Evolutionary conservation across 2,797 vertebrate genomes (phyloP), one percentile per base, ranked within the genome.

Genomic region (Denticeps clupeoides): DNA sequence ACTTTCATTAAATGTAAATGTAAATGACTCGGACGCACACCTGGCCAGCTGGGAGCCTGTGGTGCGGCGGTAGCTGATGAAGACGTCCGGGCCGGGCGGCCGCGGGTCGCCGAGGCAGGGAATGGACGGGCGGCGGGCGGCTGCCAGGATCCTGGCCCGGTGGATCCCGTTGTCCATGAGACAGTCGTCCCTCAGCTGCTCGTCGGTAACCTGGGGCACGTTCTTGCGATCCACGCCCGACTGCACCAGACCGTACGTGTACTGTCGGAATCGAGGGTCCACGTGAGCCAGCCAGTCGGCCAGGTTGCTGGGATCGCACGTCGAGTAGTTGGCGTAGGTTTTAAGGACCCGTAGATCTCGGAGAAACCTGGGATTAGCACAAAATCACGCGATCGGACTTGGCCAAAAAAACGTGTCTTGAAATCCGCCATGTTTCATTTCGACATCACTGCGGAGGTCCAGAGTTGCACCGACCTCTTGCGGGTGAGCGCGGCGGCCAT

Each of bases 1-100:
- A n/a, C n/a, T n/a, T n/a, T n/a, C n/a, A n/a, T n/a, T n/a, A n/a
- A n/a, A n/a, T n/a, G n/a, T n/a, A n/a, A n/a, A n/a, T n/a, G n/a
- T n/a, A n/a, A n/a, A n/a, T n/a, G n/a, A n/a, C n/a, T n/a, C n/a
- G n/a, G n/a, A n/a, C n/a, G n/a, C n/a, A n/a, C n/a, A 97, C 95
- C 95, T 99, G 75, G 95, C 95, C 64, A 99, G 76, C 75, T 99
- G 95, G 0, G 93, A 97, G 9, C 95, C 94, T 0, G 87, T 92
- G 37, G 77, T 91, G 45, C 95, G 75, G 1, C 94, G 82, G 74
- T 99, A 99, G 78, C 95, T 99, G 75, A 99, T 95, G 64, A 99
- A 99, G 2, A 99, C 93, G 0, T 99, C 93, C 0, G 93, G 93
- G 1, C 85, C 86, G 0, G 83, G 51, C 0, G 82, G 80, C 0